Evolutionary conservation across 2,888 invertebrate genomes (phyloP).

Genomic region (Stramonita haemastoma): DNA sequence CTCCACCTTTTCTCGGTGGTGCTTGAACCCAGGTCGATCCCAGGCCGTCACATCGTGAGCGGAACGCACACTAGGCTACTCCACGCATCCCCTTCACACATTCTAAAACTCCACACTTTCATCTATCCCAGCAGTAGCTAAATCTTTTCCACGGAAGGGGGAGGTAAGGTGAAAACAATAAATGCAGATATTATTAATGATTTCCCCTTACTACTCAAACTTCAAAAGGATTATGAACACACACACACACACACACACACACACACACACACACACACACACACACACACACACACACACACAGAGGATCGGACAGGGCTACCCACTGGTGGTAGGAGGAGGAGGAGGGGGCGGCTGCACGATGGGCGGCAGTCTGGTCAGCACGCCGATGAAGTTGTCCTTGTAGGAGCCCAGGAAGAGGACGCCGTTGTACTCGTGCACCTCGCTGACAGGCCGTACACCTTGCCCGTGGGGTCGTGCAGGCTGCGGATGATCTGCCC

Average conservation of each 20-base stretch:
- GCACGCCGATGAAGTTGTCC: conserved; percentile 21
- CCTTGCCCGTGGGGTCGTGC: conserved; percentile 43
- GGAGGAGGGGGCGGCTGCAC: neutral
- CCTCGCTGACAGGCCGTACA: conserved; percentile 34
- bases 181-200: too few species aligned
- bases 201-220: too few species aligned
- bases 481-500: conserved; percentile 46
- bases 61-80: too few species aligned
- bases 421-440: conserved; percentile 32
- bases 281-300: neutral
- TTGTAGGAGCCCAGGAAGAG: conserved; percentile 37
- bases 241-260: neutral
- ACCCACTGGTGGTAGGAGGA: neutral
- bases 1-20: too few species aligned
- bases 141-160: too few species aligned
- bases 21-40: too few species aligned
- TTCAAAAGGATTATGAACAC: neutral
- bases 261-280: conserved; percentile 1
- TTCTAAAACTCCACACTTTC: too few species aligned
- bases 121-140: too few species aligned
- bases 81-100: too few species aligned
- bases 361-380: too few species aligned
- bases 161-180: too few species aligned
- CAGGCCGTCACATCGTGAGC: too few species aligned
- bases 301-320: neutral